Base-by-base conservation (phyloP, 1,140 invertebrate species). In the Camponotus floridanus region DNA sequence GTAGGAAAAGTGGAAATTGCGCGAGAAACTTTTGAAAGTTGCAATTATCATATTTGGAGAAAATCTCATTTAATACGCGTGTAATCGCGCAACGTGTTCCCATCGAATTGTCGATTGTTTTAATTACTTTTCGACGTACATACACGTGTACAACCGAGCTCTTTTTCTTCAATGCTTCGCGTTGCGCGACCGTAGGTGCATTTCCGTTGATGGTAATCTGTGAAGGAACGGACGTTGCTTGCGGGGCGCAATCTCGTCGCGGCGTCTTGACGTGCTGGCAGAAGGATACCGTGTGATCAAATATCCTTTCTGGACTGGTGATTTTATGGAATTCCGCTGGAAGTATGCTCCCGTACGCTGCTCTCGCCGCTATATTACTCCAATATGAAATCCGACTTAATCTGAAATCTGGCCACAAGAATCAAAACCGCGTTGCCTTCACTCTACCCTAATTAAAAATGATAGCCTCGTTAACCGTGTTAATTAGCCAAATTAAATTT, bases 281-380 rank as follows among this genome's bases (percentile, higher is more conserved):
- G 42, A 70, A 67, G 65, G 65, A 70, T 70, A 80, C 65, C 78
- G 78, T 80, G 78, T 80, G 78, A 80, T 80, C 78, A 70, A 80
- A 80, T 80, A 70, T 80, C 48, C 78, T 80, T 80, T 80, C 78
- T 80, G 78, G 78, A 80, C 78, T 80, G 78, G 33, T 80, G 65
- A 71, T 71, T 80, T 80, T 80, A 39, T 70, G 78, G 78, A 80
- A 80, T 80, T 80, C 48, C 36, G 65, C n/a, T 80, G 78, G 64
- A 57, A 80, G 65, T 70, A 70, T 21, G 36, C 78, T 80, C 78
- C 45, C 78, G 21, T 71, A 80, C 26, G 21, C 51, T 61, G n/a
- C 48, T 80, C 65, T 31, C 78, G 48, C 42, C 65, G 57, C 21
- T 26, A 26, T 42, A 18, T 71, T 80, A 80, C 15, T 26, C 3